These are phyloP conservation scores for Trichonephila clavipes DNA, from an alignment of 1,140 invertebrate species.

Conservation along the genomic window DNA sequence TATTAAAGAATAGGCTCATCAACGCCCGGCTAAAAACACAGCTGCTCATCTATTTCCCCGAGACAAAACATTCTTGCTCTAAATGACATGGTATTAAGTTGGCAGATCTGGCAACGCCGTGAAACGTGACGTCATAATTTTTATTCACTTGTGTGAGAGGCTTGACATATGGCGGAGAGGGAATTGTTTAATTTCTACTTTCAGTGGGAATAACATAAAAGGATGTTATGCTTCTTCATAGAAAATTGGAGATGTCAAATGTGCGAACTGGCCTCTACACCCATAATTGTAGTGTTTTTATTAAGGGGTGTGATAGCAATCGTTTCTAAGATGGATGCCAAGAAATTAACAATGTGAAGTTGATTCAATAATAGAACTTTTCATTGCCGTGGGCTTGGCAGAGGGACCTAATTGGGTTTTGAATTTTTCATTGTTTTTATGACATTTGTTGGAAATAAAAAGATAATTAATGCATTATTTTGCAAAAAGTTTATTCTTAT, in stretches of 20 bases:
- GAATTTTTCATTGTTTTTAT: too few relatives aligned
- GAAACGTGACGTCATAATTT: slow-evolving; percentile 56
- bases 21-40: slow-evolving; percentile 22
- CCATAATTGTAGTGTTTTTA: slow-evolving; percentile 42
- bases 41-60: slow-evolving; percentile 13
- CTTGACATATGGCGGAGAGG: neutral
- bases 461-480: too few relatives aligned
- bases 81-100: slow-evolving; percentile 60
- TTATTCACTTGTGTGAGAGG: neutral
- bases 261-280: slow-evolving; percentile 3
- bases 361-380: too few relatives aligned
- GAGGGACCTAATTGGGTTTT: too few relatives aligned
- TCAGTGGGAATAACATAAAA: neutral
- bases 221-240: neutral
- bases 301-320: neutral
- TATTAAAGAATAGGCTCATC: slow-evolving; percentile 30
- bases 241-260: slow-evolving; percentile 30
- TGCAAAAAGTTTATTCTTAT: neutral
- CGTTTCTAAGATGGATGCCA: neutral
- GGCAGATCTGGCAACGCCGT: slow-evolving; percentile 20
- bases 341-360: too few relatives aligned
- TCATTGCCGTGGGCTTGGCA: too few relatives aligned
- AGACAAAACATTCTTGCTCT: slow-evolving; percentile 14
- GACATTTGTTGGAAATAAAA: too few relatives aligned
- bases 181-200: neutral